Evolutionary conservation across 2,113 vertebrate genomes (phyloP), one percentile per base, ranked within the genome.

Genomic region (Diadophis punctatus): DNA sequence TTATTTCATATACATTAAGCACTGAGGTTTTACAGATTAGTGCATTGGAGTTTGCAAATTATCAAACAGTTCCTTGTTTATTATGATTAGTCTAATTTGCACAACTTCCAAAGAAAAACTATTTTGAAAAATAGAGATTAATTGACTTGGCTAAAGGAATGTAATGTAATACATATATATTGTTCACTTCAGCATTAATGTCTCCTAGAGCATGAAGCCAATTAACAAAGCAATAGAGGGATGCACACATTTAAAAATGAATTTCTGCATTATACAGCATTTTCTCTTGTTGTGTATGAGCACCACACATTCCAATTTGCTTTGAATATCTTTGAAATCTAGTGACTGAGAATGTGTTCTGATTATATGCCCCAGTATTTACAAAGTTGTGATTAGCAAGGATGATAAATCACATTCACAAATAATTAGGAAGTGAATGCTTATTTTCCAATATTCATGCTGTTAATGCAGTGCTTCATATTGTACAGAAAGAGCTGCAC

Each of bases 201-300:
- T 86, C 94, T 96, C 58, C 93, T 94, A 92, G 93, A 97, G 93
- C 91, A 97, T 95, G 93, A 80, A 97, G 89, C 94, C 92, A 97
- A 95, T 95, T 97, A 97, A 96, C 91, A 94, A 95, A 90, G 5
- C 2, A 74, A 97, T 96, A 90, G 93, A 74, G 94, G 90, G 93
- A 96, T 63, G 94, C 49, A 93, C 92, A 94, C 90, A 96, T 16
- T 95, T 92, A 93, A 93, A 53, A 43, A 63, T 20, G 80, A 92
- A 53, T 93, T 95, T 96, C 87, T 91, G 84, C 88, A 92, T 52
- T 53, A 92, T 10, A 16, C 16, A 93, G 94, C 91, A 92, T 94
- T 95, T 16, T 51, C 8, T 34, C 8, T 49, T 0, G 0, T 85
- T 94, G 90, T 3, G 51, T 88, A 94, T 96, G 80, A 74, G 88